Base-by-base conservation (phyloP, 2,113 vertebrate species). In the Gavialis gangeticus region DNA sequence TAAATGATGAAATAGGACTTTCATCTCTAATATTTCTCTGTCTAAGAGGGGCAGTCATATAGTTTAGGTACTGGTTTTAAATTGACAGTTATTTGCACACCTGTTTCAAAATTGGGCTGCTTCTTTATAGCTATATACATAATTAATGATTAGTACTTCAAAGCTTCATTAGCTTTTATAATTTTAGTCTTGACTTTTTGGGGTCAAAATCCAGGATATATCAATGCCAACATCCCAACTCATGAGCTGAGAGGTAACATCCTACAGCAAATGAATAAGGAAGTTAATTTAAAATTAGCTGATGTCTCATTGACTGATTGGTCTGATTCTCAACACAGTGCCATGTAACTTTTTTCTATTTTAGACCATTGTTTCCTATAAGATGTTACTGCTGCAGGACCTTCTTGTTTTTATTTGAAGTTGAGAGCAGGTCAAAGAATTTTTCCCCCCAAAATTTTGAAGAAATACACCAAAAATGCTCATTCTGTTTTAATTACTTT, bases 371-470 rank as follows among this genome's bases (percentile, higher is more conserved):
- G 9, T 54, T 91, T 58, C 22, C 5, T 71, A 15, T 0, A 28
- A 5, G 22, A 58, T 5, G 6, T 28, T 15, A 12, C 3, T 73
- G 1, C 28, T 17, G n/a, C 54, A 3, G 3, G 18, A 4, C 21
- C 34, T 80, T 69, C 17, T 84, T 64, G 34, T 64, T 88, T 15
- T 83, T 9, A 11, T 30, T 46, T 75, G 75, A 14, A 5, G 22
- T 82, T 88, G 80, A 92, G 77, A 90, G 22, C 12, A 69, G 28
- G 15, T 21, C 1, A 1, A 79, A 76, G 10, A 1, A 25, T 73
- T 90, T 76, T 78, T 83, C 71, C 22, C 22, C 2, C 5, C 58
- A 87, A 34, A 71, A 1, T 77, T 85, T 76, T 73, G 2, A 79
- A 46, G 91, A 19, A 1, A 2, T 37, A 76, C 1, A 76, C 58